Conservation (phyloP, 1,140 invertebrate species). For the Drosophila watanabei region DNA sequence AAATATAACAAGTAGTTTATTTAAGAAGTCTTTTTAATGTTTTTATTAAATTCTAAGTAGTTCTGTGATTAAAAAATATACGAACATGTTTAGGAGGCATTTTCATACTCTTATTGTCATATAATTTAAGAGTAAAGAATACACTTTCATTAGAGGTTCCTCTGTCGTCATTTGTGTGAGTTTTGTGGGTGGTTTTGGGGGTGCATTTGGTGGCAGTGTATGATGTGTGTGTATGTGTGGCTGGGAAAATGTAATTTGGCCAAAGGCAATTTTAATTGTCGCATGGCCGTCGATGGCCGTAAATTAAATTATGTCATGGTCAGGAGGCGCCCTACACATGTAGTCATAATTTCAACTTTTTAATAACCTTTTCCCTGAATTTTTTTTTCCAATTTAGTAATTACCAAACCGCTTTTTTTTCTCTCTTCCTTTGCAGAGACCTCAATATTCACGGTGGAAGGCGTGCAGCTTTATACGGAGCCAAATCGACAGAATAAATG, state of each 20-base stretch:
- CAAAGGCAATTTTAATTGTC: slow-evolving; percentile 76
- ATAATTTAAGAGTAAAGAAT: too few relatives aligned
- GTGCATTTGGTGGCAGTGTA: background rate
- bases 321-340: slow-evolving; percentile 18
- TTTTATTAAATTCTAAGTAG: background rate
- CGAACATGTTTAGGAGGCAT: too few relatives aligned
- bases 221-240: background rate
- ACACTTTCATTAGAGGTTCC: background rate
- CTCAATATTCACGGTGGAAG: slow-evolving; percentile 97
- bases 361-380: slow-evolving; percentile 42
- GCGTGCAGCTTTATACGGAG: slow-evolving; percentile 91
- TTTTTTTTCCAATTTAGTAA: slow-evolving; percentile 32
- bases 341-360: slow-evolving; percentile 57
- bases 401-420: background rate
- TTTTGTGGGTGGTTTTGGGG: slow-evolving; percentile 20
- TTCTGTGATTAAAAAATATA: background rate
- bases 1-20: background rate
- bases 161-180: slow-evolving; percentile 7
- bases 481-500: slow-evolving; percentile 85
- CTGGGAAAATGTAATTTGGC: slow-evolving; percentile 63
- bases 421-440: slow-evolving; percentile 89
- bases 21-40: background rate
- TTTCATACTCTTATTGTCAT: too few relatives aligned
- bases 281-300: slow-evolving; percentile 35
- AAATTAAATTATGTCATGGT: slow-evolving; percentile 70